phyloP scores from a whole-genome alignment of 2,888 invertebrate genomes.

The Eupithecia inturbata region DNA sequence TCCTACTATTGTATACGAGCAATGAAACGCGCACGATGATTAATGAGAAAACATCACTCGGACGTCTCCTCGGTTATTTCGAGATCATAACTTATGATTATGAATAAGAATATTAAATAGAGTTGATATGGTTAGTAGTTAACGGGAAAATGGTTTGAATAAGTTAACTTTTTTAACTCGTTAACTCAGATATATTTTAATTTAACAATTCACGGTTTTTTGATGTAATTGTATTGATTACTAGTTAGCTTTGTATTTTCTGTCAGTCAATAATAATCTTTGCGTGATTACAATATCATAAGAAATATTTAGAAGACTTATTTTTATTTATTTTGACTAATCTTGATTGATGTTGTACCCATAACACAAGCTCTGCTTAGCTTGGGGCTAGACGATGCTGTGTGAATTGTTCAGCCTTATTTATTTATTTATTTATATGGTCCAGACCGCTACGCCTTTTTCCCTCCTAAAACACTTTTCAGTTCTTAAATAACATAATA shows the following conservation, averaged over 20 bases:
- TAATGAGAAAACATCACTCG: slow-evolving; percentile 60
- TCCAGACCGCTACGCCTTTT: neutral
- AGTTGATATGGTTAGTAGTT: neutral
- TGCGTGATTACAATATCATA: neutral
- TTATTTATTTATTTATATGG: too few species aligned
- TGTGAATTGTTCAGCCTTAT: too few species aligned
- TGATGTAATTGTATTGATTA: neutral
- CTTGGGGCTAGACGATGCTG: too few species aligned
- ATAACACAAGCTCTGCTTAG: too few species aligned
- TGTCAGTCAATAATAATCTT: neutral
- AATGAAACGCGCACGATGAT: slow-evolving; percentile 54
- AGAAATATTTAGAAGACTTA: neutral
- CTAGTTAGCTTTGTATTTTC: neutral
- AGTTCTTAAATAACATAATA: neutral
- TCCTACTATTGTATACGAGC: slow-evolving; percentile 23
- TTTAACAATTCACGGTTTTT: neutral
- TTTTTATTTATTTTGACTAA: too few species aligned
- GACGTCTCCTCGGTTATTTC: slow-evolving; percentile 11
- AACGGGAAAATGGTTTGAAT: neutral
- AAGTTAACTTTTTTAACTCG: too few species aligned
- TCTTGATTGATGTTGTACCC: too few species aligned
- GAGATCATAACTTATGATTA: neutral
- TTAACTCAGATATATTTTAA: neutral
- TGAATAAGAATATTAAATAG: neutral
- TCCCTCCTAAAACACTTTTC: neutral